Conservation (phyloP, 2,797 vertebrate genomes). For the Halcyon badia region DNA sequence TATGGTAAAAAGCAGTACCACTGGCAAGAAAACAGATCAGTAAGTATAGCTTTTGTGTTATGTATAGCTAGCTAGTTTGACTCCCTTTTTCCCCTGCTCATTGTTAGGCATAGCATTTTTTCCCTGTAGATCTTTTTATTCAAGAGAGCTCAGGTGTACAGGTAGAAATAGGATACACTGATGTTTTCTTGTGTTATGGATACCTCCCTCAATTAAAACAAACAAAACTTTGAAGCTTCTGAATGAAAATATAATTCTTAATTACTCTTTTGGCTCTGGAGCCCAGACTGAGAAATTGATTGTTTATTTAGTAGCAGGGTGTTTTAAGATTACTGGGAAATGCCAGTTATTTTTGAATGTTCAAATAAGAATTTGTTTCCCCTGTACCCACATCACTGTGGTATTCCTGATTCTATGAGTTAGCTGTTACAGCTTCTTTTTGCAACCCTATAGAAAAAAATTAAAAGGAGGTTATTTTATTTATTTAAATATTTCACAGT, state of each 20-base stretch:
- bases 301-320: background rate
- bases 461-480: background rate
- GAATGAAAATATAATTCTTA: background rate
- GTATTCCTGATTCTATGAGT: background rate
- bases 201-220: background rate
- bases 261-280: background rate
- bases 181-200: background rate
- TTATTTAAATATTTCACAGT: background rate
- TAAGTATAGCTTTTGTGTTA: background rate
- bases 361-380: background rate
- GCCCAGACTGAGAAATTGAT: background rate
- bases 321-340: background rate
- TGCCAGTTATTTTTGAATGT: background rate
- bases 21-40: conserved; percentile 1
- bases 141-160: background rate
- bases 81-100: background rate
- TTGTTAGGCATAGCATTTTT: conserved; percentile 3
- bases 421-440: background rate
- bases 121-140: background rate
- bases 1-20: conserved; percentile 1
- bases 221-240: background rate
- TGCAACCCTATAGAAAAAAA: background rate
- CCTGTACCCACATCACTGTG: background rate
- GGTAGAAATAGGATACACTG: background rate
- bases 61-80: background rate